Base-by-base conservation (phyloP, 2,113 vertebrate genomes). In the Syngnathoides biaculeatus region DNA sequence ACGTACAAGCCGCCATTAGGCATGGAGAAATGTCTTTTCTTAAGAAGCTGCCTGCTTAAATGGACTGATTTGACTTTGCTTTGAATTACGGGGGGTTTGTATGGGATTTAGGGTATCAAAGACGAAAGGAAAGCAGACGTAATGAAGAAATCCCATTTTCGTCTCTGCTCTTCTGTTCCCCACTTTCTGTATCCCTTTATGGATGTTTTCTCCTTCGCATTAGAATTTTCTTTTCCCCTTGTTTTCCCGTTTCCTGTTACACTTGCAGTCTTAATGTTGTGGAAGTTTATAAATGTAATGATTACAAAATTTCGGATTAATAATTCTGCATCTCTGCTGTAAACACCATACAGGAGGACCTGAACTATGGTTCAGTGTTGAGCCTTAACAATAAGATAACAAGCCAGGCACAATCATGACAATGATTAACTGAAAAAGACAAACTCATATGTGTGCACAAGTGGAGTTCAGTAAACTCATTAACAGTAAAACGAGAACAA, bases 111-210 rank as follows among this genome's bases (percentile, higher is more conserved):
- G 66, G 64, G 73, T 74, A 77, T 85, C 78, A 83, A 75, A 71
- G 80, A 72, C 40, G n/a, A 71, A 74, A 74, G 61, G 60, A 78
- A 74, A 83, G 67, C 63, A 76, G 72, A 80, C 74, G 73, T 70
- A 86, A 87, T 86, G 82, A 76, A 69, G 74, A 64, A 71, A 80
- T 82, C 79, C 79, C 79, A 69, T 82, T 80, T 84, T 73, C 20
- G 77, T 68, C 79, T 73, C 67, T 24, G 80, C 81, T 79, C 69
- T 15, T 14, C 60, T 78, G 76, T 63, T 73, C 75, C 12, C 19
- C 58, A 47, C 59, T 71, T 71, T 55, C 65, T 14, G 7, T 35
- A 27, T 57, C 59, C 47, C 26, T 61, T 27, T 56, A n/a, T 47
- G 56, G 19, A 22, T 17, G 6, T 56, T 55, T 43, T 60, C 38